These are phyloP conservation scores for Scomberomorus guttatus DNA, from an alignment of 2,797 vertebrate species.

Conservation along the genomic window DNA sequence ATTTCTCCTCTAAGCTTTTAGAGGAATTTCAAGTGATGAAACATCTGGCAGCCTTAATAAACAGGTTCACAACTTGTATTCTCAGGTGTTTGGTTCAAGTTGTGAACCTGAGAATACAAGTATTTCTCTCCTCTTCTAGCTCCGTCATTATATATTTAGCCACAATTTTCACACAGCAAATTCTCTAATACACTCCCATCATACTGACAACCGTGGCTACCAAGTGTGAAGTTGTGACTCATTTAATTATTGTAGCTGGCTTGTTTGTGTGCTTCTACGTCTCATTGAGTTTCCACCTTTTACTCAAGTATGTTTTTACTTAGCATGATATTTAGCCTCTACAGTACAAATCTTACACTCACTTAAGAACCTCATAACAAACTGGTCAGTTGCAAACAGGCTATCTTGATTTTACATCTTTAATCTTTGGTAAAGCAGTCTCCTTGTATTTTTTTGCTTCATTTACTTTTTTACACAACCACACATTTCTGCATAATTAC, in stretches of 20 bases:
- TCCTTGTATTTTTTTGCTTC: neutral
- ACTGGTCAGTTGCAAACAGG: neutral
- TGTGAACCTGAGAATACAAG: neutral
- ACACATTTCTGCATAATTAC: neutral
- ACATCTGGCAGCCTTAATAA: neutral
- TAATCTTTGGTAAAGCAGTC: neutral
- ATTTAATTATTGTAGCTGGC: neutral
- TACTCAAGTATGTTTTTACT: neutral
- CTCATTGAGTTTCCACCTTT: neutral
- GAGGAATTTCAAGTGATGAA: neutral
- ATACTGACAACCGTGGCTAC: neutral
- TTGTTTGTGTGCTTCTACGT: too few relatives aligned
- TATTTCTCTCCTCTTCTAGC: neutral
- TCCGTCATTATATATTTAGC: neutral
- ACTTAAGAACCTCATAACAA: too few relatives aligned
- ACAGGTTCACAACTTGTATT: neutral
- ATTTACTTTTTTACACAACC: neutral
- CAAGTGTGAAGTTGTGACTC: neutral
- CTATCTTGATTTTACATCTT: neutral
- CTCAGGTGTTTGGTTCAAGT: too few relatives aligned
- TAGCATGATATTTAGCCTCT: too few relatives aligned
- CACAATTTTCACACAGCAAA: neutral
- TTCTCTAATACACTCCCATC: too few relatives aligned
- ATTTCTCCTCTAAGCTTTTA: neutral
- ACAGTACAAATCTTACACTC: too few relatives aligned